Conservation (phyloP, 2,888 invertebrate species). For the Tuta absoluta region DNA sequence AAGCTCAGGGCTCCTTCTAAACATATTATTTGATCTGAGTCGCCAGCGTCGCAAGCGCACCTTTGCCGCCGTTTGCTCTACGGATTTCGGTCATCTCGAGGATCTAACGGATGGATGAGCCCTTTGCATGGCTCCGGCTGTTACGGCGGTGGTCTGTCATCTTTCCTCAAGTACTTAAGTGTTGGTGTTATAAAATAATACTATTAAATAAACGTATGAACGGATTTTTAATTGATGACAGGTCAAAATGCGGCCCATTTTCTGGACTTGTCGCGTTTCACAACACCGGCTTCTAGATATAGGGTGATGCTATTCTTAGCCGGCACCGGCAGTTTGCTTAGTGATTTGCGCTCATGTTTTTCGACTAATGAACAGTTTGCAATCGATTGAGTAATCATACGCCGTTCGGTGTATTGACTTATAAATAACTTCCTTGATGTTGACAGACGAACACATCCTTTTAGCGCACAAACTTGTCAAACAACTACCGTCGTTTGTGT, state of each 20-base stretch:
- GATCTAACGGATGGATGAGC: conserved; percentile 3
- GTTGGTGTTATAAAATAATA: no score
- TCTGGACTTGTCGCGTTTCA: background rate
- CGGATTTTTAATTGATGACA: no score
- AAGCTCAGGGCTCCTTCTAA: no score
- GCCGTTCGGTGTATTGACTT: background rate
- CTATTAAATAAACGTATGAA: no score
- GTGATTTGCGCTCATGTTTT: background rate
- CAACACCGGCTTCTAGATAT: background rate
- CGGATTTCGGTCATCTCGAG: conserved; percentile 21
- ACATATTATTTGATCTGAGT: conserved; percentile 22
- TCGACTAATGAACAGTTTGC: background rate
- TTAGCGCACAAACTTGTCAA: background rate
- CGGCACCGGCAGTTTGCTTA: background rate
- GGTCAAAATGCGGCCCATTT: background rate
- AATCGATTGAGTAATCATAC: background rate
- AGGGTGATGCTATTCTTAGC: background rate
- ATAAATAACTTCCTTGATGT: background rate
- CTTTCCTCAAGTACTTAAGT: background rate
- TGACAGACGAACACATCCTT: conserved; percentile 1
- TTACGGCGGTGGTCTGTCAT: background rate
- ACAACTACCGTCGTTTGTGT: background rate
- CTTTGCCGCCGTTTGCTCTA: conserved; percentile 12
- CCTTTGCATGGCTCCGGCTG: conserved; percentile 5
- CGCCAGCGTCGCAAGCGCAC: conserved; percentile 40